These are phyloP conservation scores for Macrostomum lignano DNA, from an alignment of 1,140 invertebrate species.

Conservation along the genomic window DNA sequence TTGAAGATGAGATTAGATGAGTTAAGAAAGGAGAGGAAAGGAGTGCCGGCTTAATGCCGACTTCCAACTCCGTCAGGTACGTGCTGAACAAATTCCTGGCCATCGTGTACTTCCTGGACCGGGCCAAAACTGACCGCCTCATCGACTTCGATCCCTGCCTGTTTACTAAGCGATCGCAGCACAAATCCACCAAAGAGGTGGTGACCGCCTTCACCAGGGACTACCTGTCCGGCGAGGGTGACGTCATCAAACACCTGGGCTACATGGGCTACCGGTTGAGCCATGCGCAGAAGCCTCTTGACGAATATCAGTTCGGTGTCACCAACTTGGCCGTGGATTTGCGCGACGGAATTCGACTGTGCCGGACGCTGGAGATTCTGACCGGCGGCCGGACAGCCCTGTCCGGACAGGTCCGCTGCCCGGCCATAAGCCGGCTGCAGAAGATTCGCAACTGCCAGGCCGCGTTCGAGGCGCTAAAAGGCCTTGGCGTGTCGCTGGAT, in stretches of 20 bases:
- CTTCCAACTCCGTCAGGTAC: too few species aligned
- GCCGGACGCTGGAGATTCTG: constrained; percentile 48
- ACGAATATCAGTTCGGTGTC: constrained; percentile 63
- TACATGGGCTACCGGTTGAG: too few species aligned
- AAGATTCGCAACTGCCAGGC: constrained; percentile 54
- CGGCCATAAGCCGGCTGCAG: constrained; percentile 51
- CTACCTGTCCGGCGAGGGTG: constrained; percentile 47
- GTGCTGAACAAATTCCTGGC: constrained; percentile 44
- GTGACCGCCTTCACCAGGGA: constrained; percentile 48
- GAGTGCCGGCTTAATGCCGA: too few species aligned
- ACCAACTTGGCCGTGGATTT: constrained; percentile 33
- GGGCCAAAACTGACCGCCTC: constrained; percentile 46
- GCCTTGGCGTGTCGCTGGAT: too few species aligned
- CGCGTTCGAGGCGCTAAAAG: too few species aligned
- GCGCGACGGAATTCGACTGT: constrained; percentile 21
- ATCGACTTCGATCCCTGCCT: constrained; percentile 62
- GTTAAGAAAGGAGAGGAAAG: too few species aligned
- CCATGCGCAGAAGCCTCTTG: constrained; percentile 47
- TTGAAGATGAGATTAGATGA: too few species aligned
- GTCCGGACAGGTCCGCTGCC: constrained; percentile 36
- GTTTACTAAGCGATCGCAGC: constrained; percentile 45
- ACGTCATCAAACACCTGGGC: constrained; percentile 48
- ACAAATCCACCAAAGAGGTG: constrained; percentile 41
- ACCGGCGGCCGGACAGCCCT: constrained; percentile 33
- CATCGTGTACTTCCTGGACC: constrained; percentile 55